A percentile compares a stretch with the other conserved stretches of the same genome.
These are phyloP conservation scores for Polydrusus tereticollis DNA, from an alignment of 2,888 invertebrate genomes.

Conservation along the genomic window DNA sequence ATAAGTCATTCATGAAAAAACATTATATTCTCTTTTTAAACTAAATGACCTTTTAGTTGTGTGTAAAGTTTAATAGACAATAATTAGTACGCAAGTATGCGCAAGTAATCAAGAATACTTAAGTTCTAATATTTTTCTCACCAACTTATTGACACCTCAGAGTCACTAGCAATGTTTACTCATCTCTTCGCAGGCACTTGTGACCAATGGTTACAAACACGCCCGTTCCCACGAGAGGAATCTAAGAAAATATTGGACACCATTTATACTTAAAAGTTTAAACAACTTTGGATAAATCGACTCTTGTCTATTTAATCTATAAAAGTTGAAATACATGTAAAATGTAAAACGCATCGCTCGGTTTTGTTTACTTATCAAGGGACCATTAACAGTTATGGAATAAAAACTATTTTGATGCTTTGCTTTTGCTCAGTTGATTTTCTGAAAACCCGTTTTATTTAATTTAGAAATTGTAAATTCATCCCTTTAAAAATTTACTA, in stretches of 20 bases:
- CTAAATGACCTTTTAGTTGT: no score
- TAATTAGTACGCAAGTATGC: neutral
- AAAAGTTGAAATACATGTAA: constrained; percentile 34
- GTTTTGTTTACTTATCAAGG: constrained; percentile 6
- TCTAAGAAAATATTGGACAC: constrained; percentile 47
- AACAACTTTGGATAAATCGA: constrained; percentile 32
- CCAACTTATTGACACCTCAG: constrained; percentile 40
- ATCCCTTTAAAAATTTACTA: no score
- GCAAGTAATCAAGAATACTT: constrained; percentile 38
- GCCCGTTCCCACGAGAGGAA: constrained; percentile 36
- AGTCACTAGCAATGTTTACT: constrained; percentile 43
- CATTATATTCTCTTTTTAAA: no score
- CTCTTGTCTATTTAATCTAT: constrained; percentile 43
- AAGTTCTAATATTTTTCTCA: constrained; percentile 40
- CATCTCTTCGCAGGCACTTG: constrained; percentile 44
- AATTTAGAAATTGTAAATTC: no score
- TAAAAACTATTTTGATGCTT: no score
- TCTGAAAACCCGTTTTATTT: no score
- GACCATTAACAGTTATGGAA: no score
- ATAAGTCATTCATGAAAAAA: no score
- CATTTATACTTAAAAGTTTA: constrained; percentile 43
- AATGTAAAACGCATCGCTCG: constrained; percentile 6
- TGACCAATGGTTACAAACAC: constrained; percentile 45
- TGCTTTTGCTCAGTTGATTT: no score
- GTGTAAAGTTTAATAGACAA: neutral